A percentile compares a stretch with the other conserved stretches of the same genome.
These are phyloP conservation scores for Galeopsomyia nigrocyanea DNA, from an alignment of 2,888 invertebrate species.

Conservation along the genomic window DNA sequence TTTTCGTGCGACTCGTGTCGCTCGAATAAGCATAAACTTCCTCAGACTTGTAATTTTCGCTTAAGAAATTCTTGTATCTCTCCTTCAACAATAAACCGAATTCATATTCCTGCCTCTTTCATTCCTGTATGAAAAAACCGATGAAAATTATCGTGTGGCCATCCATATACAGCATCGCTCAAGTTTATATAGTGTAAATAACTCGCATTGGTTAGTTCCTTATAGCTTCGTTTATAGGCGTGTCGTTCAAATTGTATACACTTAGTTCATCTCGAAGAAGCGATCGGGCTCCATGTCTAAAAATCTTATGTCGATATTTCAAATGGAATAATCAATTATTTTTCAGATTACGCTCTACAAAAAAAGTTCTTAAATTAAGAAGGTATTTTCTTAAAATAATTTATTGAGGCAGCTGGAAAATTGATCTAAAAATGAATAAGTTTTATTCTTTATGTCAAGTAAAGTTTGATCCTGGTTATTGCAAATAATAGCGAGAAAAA, in stretches of 20 bases:
- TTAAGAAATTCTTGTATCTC: conserved; percentile 69
- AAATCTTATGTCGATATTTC: too few relatives aligned
- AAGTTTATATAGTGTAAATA: too few relatives aligned
- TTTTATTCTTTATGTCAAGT: too few relatives aligned
- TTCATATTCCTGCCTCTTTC: conserved; percentile 69
- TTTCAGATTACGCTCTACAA: too few relatives aligned
- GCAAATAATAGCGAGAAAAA: too few relatives aligned
- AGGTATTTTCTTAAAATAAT: too few relatives aligned
- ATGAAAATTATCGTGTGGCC: neutral
- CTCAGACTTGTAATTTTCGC: conserved; percentile 66
- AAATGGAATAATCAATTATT: too few relatives aligned
- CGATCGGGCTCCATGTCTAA: conserved; percentile 38
- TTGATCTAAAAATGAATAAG: too few relatives aligned
- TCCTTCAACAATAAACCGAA: conserved; percentile 70
- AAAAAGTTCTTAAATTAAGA: too few relatives aligned
- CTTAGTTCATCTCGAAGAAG: neutral
- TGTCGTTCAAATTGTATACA: neutral
- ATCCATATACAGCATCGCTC: too few relatives aligned
- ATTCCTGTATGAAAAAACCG: conserved; percentile 66
- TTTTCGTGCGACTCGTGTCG: conserved; percentile 79
- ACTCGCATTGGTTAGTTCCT: conserved; percentile 76
- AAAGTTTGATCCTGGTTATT: too few relatives aligned
- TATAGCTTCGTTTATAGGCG: conserved; percentile 57
- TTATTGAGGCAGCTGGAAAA: too few relatives aligned
- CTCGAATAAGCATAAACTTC: conserved; percentile 71